Evolutionary conservation across 2,797 vertebrate genomes (phyloP), one percentile per base, ranked within the genome.

Genomic region (Linurgus olivaceus): DNA sequence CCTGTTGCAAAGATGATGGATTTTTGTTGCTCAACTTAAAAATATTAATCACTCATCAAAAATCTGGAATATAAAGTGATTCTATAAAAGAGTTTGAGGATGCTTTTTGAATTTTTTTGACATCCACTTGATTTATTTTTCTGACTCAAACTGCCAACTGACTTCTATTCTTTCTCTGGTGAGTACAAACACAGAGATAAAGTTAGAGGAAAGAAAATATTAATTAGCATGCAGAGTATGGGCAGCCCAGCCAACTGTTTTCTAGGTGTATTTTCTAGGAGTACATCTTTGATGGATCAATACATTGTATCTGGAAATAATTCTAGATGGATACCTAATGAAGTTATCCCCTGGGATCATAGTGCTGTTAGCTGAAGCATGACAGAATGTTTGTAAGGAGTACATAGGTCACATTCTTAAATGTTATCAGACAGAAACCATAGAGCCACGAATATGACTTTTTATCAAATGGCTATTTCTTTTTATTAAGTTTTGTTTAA

Each of bases 11-110:
- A 88, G 45, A 89, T 37, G 59, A 59, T 62, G 29, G 21, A 35
- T 65, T 91, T 91, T 65, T 84, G 25, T 73, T 81, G 24, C 42
- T 88, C 50, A 91, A 4, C 45, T 77, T 82, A 77, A 91, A 94
- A 94, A 86, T 68, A 71, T 61, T 58, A 88, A 78, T 76, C 68
- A 50, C 26, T 94, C 57, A 74, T 80, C 38, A 94, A 88, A 94
- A 95, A 80, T 71, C 31, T 72, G 37, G n/a, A 93, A 51, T 71
- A 77, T 68, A 44, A 94, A 96, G 28, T n/a, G 8, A 17, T 78
- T 16, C 19, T 90, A 86, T 90, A 26, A 76, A 77, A 72, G 47
- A 72, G 18, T 65, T 86, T 93, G 68, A 83, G 55, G 50, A 74
- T 51, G 19, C 8, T 33, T 86, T 96, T 90, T 88, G 44, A 93